Evolutionary conservation across 2,113 vertebrate species (phyloP).

Genomic region (Boleophthalmus pectinirostris): DNA sequence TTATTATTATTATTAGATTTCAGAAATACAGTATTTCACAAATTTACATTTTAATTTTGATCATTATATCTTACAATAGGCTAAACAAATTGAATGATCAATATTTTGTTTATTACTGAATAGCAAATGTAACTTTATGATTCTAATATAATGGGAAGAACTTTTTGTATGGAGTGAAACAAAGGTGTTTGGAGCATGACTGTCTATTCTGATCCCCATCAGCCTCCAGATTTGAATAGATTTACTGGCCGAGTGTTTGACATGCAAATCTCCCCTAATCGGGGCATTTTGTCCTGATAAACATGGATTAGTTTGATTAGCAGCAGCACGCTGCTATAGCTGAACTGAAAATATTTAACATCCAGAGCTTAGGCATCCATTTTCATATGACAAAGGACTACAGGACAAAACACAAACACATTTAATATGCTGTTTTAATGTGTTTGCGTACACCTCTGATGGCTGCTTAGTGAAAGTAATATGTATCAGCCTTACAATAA

Average conservation of each 20-base stretch:
- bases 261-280: slow-evolving; percentile 72
- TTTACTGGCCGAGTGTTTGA: slow-evolving; percentile 57
- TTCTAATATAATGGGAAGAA: neutral
- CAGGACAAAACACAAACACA: neutral
- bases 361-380: slow-evolving; percentile 18
- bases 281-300: slow-evolving; percentile 64
- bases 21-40: neutral
- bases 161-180: neutral
- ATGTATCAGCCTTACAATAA: neutral
- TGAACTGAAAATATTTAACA: slow-evolving; percentile 23
- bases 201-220: slow-evolving; percentile 27
- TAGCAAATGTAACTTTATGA: neutral
- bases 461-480: neutral
- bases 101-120: neutral
- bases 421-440: neutral
- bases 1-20: no score
- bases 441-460: neutral
- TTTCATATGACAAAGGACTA: neutral
- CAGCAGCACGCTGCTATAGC: slow-evolving; percentile 44
- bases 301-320: slow-evolving; percentile 66
- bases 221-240: slow-evolving; percentile 56
- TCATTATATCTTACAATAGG: no score
- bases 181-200: neutral
- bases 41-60: neutral
- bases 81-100: no score